phyloP scores from a whole-genome alignment of 1,140 invertebrate genomes.

The Brachionus manjavacas region DNA sequence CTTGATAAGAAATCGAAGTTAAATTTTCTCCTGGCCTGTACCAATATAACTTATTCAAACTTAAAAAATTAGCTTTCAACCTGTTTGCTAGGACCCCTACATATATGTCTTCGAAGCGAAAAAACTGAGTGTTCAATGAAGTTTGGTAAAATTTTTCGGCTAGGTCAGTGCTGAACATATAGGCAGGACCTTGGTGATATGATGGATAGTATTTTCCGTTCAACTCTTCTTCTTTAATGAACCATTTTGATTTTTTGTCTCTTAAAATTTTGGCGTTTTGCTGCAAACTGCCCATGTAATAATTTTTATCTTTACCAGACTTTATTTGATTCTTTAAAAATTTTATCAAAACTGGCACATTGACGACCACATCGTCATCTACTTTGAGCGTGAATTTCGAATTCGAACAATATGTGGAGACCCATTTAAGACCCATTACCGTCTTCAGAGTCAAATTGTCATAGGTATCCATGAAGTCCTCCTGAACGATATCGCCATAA shows the following conservation, averaged over 20 bases:
- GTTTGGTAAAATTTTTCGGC: not conserved
- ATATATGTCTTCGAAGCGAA: not conserved
- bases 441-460: conserved; percentile 45
- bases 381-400: conserved; percentile 44
- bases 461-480: conserved; percentile 46
- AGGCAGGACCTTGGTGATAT: conserved; percentile 5
- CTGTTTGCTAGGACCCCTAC: not conserved
- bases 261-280: not conserved
- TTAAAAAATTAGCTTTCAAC: not conserved
- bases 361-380: conserved; percentile 45
- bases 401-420: conserved; percentile 40
- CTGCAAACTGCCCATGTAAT: not conserved
- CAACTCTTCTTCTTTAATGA: not conserved
- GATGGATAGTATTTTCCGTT: not conserved
- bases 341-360: conserved; percentile 19
- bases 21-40: not conserved
- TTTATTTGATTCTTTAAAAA: not conserved
- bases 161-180: not conserved
- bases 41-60: not conserved
- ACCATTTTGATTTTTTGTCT: not conserved
- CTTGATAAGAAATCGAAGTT: not conserved
- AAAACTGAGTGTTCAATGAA: not conserved
- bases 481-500: conserved; percentile 46
- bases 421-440: conserved; percentile 47
- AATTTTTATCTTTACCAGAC: not conserved